A percentile compares a stretch with the other conserved stretches of the same genome.
These are phyloP conservation scores for Gymnosoma rotundatum DNA, from an alignment of 2,888 invertebrate species.

Conservation along the genomic window DNA sequence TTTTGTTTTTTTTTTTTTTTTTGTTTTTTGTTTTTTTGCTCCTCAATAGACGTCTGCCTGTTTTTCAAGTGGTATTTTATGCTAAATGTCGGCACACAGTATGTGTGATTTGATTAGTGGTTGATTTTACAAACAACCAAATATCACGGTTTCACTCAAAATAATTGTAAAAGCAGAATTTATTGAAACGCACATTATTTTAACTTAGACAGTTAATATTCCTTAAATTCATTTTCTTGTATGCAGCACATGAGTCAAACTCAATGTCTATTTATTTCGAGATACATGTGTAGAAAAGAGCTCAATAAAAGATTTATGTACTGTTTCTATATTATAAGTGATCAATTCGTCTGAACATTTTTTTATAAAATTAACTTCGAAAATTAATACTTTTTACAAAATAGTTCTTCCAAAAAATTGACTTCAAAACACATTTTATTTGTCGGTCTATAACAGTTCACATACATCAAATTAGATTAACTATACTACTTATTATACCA, in stretches of 20 bases:
- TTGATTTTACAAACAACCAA: constrained; percentile 27
- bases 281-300: neutral
- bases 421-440: no score
- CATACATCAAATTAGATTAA: no score
- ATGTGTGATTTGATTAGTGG: constrained; percentile 65
- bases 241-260: neutral
- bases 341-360: no score
- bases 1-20: no score
- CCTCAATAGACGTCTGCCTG: constrained; percentile 59
- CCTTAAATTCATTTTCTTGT: no score
- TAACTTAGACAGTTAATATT: neutral
- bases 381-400: no score
- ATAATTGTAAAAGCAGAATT: neutral
- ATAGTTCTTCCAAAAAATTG: no score
- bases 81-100: constrained; percentile 60
- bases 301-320: no score
- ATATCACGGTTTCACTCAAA: neutral
- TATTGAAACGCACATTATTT: neutral
- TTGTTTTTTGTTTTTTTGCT: neutral
- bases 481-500: no score
- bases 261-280: neutral
- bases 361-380: no score
- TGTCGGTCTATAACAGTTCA: no score
- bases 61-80: constrained; percentile 64
- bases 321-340: no score